Evolutionary conservation across 2,113 vertebrate species (phyloP).

Genomic region (Hucho hucho): DNA sequence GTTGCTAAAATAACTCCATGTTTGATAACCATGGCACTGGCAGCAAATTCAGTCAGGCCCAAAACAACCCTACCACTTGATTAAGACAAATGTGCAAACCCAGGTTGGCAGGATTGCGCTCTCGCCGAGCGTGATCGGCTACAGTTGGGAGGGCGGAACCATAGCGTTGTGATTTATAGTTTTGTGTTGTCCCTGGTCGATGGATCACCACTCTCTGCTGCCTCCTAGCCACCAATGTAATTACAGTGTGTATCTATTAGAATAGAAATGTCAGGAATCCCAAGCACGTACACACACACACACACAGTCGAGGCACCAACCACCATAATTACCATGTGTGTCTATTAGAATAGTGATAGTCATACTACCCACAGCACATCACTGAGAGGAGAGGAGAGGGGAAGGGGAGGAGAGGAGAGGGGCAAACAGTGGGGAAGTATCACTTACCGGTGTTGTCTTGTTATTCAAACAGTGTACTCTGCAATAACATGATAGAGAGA

Average conservation of each 20-base stretch:
- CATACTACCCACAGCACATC: slow-evolving; percentile 65
- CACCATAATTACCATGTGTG: slow-evolving; percentile 76
- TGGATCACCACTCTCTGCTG: slow-evolving; percentile 70
- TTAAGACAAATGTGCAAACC: slow-evolving; percentile 83
- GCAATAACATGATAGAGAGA: slow-evolving; percentile 52
- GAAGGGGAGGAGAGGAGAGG: slow-evolving; percentile 12
- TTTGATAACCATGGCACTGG: slow-evolving; percentile 67
- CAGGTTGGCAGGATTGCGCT: slow-evolving; percentile 82
- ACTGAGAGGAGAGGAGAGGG: slow-evolving; percentile 18
- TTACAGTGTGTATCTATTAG: slow-evolving; percentile 77
- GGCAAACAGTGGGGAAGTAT: slow-evolving; percentile 4
- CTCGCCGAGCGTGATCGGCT: slow-evolving; percentile 74
- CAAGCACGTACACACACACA: too few relatives aligned
- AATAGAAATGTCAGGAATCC: slow-evolving; percentile 42
- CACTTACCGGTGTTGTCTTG: slow-evolving; percentile 49
- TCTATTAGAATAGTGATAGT: slow-evolving; percentile 77
- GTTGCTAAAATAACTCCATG: slow-evolving; percentile 31
- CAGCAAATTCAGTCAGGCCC: slow-evolving; percentile 63
- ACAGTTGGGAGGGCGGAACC: slow-evolving; percentile 75
- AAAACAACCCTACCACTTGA: slow-evolving; percentile 74
- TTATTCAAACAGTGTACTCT: slow-evolving; percentile 63
- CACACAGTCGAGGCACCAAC: slow-evolving; percentile 21
- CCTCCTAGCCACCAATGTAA: slow-evolving; percentile 71
- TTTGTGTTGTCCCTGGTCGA: slow-evolving; percentile 69
- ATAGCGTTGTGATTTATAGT: slow-evolving; percentile 78